Evolutionary conservation across 2,888 invertebrate species (phyloP), one percentile per base, ranked within the genome.

Genomic region (Strigamia crassipes): DNA sequence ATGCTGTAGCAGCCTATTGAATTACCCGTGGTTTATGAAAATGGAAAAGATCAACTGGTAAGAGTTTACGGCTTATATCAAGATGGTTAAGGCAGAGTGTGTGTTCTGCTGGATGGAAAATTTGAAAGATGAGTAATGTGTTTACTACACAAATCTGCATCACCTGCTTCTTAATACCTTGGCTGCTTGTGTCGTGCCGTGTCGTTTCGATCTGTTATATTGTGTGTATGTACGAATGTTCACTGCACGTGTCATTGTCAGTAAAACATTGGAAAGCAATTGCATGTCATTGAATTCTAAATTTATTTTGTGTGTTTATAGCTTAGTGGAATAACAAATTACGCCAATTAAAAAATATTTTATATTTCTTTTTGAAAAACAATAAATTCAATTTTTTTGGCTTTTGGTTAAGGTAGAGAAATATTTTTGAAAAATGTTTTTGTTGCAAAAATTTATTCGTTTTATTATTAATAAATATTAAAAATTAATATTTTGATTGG

Each of bases 1-100:
- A 81, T 81, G 81, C 66, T 81, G 81, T 81, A 81, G 31, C 38
- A 23, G 66, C 66, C 66, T 81, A 81, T 81, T 42, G 81, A 81
- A 61, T 81, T 81, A 81, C 81, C n/a, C 66, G 61, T 66, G 31
- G 38, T 34, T 66, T 38, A 61, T 56, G 41, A 81, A 73, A 56
- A 81, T 31, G 31, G 81, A 34, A 81, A 81, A 38, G 66, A 61
- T 61, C 51, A 81, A 81, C 81, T 80, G 80, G 80, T 80, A 80
- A 80, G 80, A 51, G 80, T 46, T 73, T 73, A 73, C 73, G 73
- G 73, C 73, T 73, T 73, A 73, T 73, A 73, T 73, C 79, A 42
- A 78, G 79, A 78, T 42, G 79, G 18, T 78, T 15, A 77, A 42
- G 31, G 66, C 18, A 61, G 41, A 61, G 41, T 27, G 4, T 81